Evolutionary conservation across 2,113 vertebrate species (phyloP), one percentile per base, ranked within the genome.

Genomic region (Ifrita kowaldi): DNA sequence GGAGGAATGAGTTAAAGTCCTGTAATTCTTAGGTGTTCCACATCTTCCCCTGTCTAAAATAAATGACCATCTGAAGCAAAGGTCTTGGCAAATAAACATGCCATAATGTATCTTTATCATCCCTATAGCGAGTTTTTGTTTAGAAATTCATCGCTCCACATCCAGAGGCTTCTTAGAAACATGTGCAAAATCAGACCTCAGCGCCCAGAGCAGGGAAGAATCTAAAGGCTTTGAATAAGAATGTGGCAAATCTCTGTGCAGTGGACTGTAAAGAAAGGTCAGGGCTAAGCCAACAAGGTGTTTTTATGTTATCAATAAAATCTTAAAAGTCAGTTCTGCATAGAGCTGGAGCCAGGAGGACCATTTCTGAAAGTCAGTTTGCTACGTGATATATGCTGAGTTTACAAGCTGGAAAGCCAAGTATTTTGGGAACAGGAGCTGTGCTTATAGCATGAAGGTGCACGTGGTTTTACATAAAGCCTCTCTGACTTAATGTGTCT

Each of bases 31-130:
- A 47, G 91, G 84, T 96, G 80, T 42, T 68, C 71, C 46, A 57
- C 35, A 37, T 50, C 41, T 93, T 52, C 73, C 20, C 52, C 4
- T 0, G 14, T 78, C 85, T 92, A 78, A 94, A 70, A 89, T 75
- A 95, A 94, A 97, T 95, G 90, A 35, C 77, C 62, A 83, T 90
- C 59, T 83, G 56, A 55, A 71, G 64, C 86, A 94, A 60, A 95
- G 89, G 79, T 85, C 78, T 97, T 90, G 86, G 83, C 67, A 57
- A 92, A 90, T 86, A 89, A 92, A 81, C 57, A 87, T 70, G 35
- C 57, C 57, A 30, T 76, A 88, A 87, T 83, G 67, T 80, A 78
- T 89, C 79, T 44, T 88, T 90, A 56, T 97, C 93, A 55, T 94
- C 55, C 42, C 65, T 79, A 93, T 94, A 93, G 73, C 2, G 1